Evolutionary conservation across 2,888 invertebrate genomes (phyloP), one percentile per base, ranked within the genome.

Genomic region (Drosophila kambysellisi): DNA sequence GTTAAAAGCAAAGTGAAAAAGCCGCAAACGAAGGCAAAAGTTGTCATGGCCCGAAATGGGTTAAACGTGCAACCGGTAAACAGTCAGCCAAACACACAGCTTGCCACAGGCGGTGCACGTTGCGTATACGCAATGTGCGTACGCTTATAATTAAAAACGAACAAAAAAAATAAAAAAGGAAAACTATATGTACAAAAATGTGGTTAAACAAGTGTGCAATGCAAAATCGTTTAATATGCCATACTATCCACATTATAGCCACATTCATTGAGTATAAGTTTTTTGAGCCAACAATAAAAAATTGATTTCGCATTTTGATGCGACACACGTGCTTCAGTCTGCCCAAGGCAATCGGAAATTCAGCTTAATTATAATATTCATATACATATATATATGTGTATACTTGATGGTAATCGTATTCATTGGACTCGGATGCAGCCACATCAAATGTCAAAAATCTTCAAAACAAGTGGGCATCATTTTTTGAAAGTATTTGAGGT

Each of bases 11-110:
- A 61, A 63, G 72, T 58, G 25, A 58, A 60, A 70, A 83, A 68
- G 81, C 76, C 68, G 76, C 82, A 78, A 83, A 81, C 75, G 75
- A 84, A 75, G 85, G 88, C 85, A 85, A 85, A 89, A 85, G 85
- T 85, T 88, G 85, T 89, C 86, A 82, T 89, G 88, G 70, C 82
- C 71, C 79, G 58, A 90, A 90, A 87, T 88, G 86, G 90, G 90
- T 82, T 90, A 90, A 88, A 88, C 86, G 88, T 83, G 89, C 88
- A 78, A 76, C 85, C 76, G 80, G 76, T 71, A 70, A 72, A 46
- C 61, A 56, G 61, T 43, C 50, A 56, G 43, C 29, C 20, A 62
- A 54, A 41, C 61, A 41, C 61, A 60, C 46, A 66, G 74, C 17
- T 35, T 17, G 68, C 74, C 64, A 53, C 75, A 75, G 70, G 70